Percentiles rank a stretch among this genome's conserved stretches.
Evolutionary conservation across 2,797 vertebrate species (phyloP).

Genomic region (Gastrophryne carolinensis): DNA sequence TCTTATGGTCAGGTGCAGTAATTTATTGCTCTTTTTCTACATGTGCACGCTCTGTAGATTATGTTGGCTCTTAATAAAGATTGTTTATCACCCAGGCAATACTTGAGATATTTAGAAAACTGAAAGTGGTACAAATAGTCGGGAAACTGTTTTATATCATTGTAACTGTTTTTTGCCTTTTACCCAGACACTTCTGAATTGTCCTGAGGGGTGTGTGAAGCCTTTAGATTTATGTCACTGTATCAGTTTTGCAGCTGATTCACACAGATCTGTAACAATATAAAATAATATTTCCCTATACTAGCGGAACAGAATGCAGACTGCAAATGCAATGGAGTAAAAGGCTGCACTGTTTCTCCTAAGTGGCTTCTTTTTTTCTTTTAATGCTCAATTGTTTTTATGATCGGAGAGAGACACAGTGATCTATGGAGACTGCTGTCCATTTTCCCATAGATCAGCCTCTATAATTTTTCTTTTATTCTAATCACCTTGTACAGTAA

Average conservation of each 20-base stretch:
- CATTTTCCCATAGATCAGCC: conserved; percentile 46
- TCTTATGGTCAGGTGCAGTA: no score
- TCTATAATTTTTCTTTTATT: neutral
- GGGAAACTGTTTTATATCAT: no score
- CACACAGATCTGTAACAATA: neutral
- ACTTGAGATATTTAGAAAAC: no score
- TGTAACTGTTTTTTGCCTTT: no score
- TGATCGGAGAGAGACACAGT: conserved; percentile 38
- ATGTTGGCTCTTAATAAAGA: no score
- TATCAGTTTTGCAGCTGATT: neutral
- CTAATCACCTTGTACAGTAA: conserved; percentile 49
- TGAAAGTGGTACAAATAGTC: no score
- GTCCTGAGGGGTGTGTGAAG: neutral
- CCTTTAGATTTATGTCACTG: neutral
- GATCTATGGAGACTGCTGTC: conserved; percentile 53
- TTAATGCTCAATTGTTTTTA: conserved; percentile 47
- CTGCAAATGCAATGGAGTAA: conserved; percentile 49
- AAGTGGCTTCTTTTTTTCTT: conserved; percentile 56
- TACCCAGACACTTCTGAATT: neutral
- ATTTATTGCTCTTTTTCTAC: no score
- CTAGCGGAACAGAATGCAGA: neutral
- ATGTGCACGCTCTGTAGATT: no score
- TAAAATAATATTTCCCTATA: neutral
- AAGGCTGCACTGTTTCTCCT: conserved; percentile 48
- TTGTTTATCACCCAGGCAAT: no score